These are phyloP conservation scores for Melangyna quadrimaculata DNA, from an alignment of 2,888 invertebrate species.

Conservation along the genomic window DNA sequence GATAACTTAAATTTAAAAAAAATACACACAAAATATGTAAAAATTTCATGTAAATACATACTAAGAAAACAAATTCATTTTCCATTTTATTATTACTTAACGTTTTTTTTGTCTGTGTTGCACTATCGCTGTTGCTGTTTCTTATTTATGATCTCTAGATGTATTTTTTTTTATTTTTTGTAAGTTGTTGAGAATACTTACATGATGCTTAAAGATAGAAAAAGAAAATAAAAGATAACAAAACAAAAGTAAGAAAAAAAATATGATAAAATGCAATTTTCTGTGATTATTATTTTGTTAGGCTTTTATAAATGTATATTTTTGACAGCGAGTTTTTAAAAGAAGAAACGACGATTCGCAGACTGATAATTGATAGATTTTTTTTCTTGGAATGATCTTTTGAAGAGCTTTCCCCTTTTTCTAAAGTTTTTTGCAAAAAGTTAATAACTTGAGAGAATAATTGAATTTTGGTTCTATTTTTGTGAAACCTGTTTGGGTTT, in stretches of 20 bases:
- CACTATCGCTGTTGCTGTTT: constrained; percentile 38
- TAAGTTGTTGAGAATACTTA: constrained; percentile 5
- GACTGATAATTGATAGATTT: constrained; percentile 58
- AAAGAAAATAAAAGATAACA: constrained; percentile 4
- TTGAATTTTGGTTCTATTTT: neutral
- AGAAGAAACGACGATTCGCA: constrained; percentile 56
- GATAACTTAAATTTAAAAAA: too few relatives aligned
- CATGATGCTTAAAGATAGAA: constrained; percentile 9
- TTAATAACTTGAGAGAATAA: neutral
- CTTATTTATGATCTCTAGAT: constrained; percentile 56
- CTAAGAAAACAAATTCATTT: constrained; percentile 17
- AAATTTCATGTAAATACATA: constrained; percentile 50
- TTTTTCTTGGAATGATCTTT: constrained; percentile 21
- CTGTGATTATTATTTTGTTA: constrained; percentile 72
- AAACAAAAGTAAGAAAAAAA: neutral
- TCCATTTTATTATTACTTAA: constrained; percentile 10
- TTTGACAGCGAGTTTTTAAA: constrained; percentile 62
- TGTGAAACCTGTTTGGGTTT: neutral
- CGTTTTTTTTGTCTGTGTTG: constrained; percentile 28
- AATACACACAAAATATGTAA: constrained; percentile 20
- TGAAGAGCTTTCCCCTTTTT: constrained; percentile 14
- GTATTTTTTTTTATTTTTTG: constrained; percentile 25
- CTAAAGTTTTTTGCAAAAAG: neutral
- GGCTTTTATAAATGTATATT: constrained; percentile 64
- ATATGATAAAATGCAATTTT: constrained; percentile 69